phyloP scores from a whole-genome alignment of 2,888 invertebrate species.

The Caenorhabditis doughertyi region DNA sequence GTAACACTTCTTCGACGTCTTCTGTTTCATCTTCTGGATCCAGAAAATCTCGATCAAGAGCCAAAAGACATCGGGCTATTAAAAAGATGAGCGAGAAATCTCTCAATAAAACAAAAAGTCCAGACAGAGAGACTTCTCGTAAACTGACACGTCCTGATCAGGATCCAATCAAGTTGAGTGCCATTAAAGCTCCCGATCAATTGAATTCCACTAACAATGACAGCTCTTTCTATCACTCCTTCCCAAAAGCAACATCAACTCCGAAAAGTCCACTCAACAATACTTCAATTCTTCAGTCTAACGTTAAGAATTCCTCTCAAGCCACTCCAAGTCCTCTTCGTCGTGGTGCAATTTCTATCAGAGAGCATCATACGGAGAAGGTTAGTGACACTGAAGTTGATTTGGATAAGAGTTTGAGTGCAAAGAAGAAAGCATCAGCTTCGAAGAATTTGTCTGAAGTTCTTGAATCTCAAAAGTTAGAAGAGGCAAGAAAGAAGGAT shows the following conservation, averaged over 20 bases:
- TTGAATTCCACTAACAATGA: conserved; percentile 2
- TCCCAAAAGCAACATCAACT: conserved; percentile 52
- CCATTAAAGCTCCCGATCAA: neutral
- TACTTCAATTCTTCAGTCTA: conserved; percentile 9
- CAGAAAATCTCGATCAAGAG: conserved; percentile 25
- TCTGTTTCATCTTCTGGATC: conserved; percentile 3
- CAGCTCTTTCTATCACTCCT: conserved; percentile 23
- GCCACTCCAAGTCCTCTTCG: conserved; percentile 18
- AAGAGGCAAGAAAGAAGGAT: conserved; percentile 24
- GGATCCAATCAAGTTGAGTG: conserved; percentile 23
- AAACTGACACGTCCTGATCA: conserved; percentile 11
- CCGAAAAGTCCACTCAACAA: conserved; percentile 44
- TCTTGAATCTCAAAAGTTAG: conserved; percentile 1
- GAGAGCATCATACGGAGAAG: neutral
- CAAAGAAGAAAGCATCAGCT: conserved; percentile 35
- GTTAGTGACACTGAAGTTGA: conserved; percentile 51
- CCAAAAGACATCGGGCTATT: conserved; percentile 25
- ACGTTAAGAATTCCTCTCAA: neutral
- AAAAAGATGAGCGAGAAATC: neutral
- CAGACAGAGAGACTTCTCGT: conserved; percentile 6
- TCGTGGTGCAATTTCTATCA: neutral
- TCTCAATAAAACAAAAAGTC: conserved; percentile 4
- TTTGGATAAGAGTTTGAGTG: conserved; percentile 55
- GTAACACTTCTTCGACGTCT: neutral
- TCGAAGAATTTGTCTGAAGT: conserved; percentile 16